These are phyloP conservation scores for Pseudomugil tenellus DNA, from an alignment of 2,797 vertebrate species.

Conservation along the genomic window DNA sequence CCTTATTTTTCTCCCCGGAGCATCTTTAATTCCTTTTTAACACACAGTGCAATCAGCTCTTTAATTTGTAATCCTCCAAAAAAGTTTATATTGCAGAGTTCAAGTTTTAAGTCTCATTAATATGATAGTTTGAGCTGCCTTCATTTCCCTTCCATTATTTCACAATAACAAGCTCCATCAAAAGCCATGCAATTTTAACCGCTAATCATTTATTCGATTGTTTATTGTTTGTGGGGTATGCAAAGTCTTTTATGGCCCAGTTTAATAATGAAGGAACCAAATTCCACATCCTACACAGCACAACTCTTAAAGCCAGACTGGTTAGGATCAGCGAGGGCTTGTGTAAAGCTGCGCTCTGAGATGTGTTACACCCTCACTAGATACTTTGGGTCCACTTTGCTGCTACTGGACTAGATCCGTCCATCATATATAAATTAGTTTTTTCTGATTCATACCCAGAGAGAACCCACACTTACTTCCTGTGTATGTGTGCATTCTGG, in stretches of 20 bases:
- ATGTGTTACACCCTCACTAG: too few species aligned
- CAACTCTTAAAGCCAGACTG: background rate
- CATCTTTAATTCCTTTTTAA: conserved; percentile 22
- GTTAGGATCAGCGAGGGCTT: background rate
- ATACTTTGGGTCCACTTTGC: background rate
- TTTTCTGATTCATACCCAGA: too few species aligned
- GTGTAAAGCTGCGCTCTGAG: too few species aligned
- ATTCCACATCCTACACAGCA: background rate
- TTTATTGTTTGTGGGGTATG: background rate
- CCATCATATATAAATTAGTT: too few species aligned
- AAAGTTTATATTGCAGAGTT: conserved; percentile 30
- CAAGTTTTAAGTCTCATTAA: conserved; percentile 25
- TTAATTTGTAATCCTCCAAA: conserved; percentile 29
- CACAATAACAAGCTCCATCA: background rate
- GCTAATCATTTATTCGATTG: conserved; percentile 9
- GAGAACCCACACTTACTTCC: too few species aligned
- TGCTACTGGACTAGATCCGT: too few species aligned
- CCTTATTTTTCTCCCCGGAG: conserved; percentile 33
- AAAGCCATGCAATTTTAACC: background rate
- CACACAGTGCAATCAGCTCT: conserved; percentile 14
- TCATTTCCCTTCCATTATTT: conserved; percentile 15
- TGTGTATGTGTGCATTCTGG: too few species aligned
- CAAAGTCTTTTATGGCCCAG: background rate
- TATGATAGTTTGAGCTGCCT: conserved; percentile 19
- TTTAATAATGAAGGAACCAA: background rate